A percentile compares a stretch with the other conserved stretches of the same genome.
Conservation (phyloP, 2,888 invertebrate genomes). For the Troilus luridus region DNA sequence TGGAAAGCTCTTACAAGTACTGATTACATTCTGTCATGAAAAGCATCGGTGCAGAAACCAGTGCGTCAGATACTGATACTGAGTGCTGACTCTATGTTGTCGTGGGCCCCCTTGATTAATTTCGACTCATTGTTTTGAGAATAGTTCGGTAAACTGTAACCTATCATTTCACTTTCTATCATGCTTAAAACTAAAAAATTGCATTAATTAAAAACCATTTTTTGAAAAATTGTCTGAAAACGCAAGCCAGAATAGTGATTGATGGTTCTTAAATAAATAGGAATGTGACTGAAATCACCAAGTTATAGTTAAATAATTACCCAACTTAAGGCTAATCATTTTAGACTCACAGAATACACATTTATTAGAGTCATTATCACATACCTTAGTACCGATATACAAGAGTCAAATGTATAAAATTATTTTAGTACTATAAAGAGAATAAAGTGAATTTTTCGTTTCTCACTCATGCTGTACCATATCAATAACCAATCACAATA, state of each 20-base stretch:
- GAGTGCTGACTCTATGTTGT: neutral
- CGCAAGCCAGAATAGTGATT: neutral
- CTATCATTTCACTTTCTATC: no score
- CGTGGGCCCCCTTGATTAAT: neutral
- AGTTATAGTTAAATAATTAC: neutral
- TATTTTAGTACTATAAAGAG: neutral
- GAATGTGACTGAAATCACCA: neutral
- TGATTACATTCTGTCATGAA: neutral
- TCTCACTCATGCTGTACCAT: neutral
- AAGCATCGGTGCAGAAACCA: neutral
- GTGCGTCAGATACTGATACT: neutral
- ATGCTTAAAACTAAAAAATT: no score
- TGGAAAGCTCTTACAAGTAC: neutral
- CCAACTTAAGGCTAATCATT: neutral
- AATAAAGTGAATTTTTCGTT: neutral
- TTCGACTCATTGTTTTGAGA: neutral
- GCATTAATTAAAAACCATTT: no score
- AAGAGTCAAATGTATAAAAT: slow-evolving; percentile 1
- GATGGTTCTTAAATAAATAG: neutral
- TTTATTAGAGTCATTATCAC: neutral
- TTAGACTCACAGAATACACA: neutral
- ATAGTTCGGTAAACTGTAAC: neutral
- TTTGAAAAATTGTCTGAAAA: neutral
- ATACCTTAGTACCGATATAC: slow-evolving; percentile 28
- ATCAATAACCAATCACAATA: neutral